Conservation (phyloP, 2,888 invertebrate genomes). For the Andrena haemorrhoa region DNA sequence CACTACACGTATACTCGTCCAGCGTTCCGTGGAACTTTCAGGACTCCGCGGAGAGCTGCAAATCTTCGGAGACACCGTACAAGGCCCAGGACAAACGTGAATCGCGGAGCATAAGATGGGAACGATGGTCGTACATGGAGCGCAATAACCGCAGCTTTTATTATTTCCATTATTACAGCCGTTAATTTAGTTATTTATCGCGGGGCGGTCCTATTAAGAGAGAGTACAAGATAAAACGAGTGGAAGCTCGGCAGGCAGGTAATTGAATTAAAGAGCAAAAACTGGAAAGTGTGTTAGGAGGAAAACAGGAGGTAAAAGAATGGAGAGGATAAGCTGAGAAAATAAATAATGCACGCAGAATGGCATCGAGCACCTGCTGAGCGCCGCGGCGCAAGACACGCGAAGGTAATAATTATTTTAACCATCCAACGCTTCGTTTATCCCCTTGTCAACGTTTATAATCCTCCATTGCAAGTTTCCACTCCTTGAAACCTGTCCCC, state of each 20-base stretch:
- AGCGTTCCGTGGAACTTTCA: neutral
- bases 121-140: constrained; percentile 37
- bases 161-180: neutral
- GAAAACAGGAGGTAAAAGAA: no score
- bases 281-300: no score
- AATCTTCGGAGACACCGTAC: neutral
- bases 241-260: no score
- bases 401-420: constrained; percentile 19
- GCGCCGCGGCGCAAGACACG: neutral
- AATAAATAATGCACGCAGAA: neutral
- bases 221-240: no score
- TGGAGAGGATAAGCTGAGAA: no score
- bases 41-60: no score
- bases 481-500: neutral
- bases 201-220: no score
- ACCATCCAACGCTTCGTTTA: neutral
- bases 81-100: neutral
- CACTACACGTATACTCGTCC: neutral
- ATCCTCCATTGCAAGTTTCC: neutral
- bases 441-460: constrained; percentile 10
- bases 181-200: neutral
- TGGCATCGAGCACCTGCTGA: no score
- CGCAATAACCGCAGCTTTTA: constrained; percentile 17
- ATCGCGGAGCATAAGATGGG: neutral
- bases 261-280: no score